Conservation (phyloP, 2,113 vertebrate genomes). For the Albula glossodonta region DNA sequence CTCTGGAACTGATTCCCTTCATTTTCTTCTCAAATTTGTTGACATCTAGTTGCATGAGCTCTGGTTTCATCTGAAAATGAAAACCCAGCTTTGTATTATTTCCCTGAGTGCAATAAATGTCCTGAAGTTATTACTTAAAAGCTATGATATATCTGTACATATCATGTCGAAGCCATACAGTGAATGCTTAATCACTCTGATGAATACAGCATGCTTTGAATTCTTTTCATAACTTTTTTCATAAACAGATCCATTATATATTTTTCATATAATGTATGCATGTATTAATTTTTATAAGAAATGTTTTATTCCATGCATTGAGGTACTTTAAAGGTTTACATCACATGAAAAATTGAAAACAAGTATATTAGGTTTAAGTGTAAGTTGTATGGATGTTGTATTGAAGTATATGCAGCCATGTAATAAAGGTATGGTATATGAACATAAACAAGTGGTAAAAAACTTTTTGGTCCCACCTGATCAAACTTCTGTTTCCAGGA, state of each 20-base stretch:
- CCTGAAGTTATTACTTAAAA: not conserved
- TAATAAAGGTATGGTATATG: not conserved
- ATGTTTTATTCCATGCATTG: too few species aligned
- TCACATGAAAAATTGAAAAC: too few species aligned
- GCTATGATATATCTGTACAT: not conserved
- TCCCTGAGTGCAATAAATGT: not conserved
- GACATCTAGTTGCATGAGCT: conserved; percentile 85
- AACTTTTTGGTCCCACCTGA: conserved; percentile 75
- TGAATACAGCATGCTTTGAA: too few species aligned
- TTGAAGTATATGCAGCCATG: not conserved
- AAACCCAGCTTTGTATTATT: not conserved
- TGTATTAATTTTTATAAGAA: too few species aligned
- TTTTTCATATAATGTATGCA: too few species aligned
- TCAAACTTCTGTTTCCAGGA: conserved; percentile 90
- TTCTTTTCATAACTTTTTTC: too few species aligned
- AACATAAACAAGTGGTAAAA: not conserved
- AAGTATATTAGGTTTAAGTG: too few species aligned
- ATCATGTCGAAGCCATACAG: too few species aligned
- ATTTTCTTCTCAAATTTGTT: conserved; percentile 88
- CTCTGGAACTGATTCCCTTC: conserved; percentile 84
- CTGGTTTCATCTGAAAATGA: conserved; percentile 84
- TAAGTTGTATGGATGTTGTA: too few species aligned
- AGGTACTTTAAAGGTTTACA: too few species aligned
- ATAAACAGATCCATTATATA: too few species aligned
- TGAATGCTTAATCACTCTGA: too few species aligned